Evolutionary conservation across 2,888 invertebrate genomes (phyloP).

Genomic region (Stictocephala bisonia): DNA sequence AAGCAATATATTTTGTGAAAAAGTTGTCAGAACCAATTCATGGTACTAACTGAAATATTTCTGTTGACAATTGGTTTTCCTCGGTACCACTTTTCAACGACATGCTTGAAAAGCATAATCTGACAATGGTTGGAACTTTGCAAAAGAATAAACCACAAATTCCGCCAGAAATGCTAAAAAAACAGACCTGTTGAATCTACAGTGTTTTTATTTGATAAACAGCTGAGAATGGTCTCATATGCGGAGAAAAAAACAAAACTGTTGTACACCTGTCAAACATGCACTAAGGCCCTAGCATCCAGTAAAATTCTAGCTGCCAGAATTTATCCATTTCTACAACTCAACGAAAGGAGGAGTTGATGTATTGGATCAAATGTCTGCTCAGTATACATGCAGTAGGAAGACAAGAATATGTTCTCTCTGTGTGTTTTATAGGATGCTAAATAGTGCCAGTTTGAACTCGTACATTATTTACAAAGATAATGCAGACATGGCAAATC

Average conservation of each 20-base stretch:
- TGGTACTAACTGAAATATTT: not conserved
- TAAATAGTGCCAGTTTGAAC: not conserved
- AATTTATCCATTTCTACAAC: not conserved
- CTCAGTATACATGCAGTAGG: not conserved
- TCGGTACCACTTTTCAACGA: no score
- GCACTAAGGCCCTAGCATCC: not conserved
- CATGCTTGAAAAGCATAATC: no score
- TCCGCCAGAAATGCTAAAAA: not conserved
- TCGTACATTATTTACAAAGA: no score
- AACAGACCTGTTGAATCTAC: not conserved
- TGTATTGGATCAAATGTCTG: no score
- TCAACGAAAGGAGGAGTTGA: no score
- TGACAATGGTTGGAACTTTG: no score
- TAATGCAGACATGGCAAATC: not conserved
- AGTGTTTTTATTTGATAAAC: not conserved
- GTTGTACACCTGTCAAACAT: not conserved
- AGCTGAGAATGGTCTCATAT: not conserved
- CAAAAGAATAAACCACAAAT: no score
- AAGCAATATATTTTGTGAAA: not conserved
- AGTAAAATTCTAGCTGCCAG: not conserved
- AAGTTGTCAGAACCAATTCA: not conserved
- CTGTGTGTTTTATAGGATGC: not conserved
- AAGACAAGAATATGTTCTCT: not conserved
- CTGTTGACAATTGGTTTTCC: not conserved
- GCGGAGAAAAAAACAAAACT: conserved; percentile 1